A percentile compares a stretch with the other conserved stretches of the same genome.
Conservation (phyloP, 2,888 invertebrate species). For the Diarsia dahlii region DNA sequence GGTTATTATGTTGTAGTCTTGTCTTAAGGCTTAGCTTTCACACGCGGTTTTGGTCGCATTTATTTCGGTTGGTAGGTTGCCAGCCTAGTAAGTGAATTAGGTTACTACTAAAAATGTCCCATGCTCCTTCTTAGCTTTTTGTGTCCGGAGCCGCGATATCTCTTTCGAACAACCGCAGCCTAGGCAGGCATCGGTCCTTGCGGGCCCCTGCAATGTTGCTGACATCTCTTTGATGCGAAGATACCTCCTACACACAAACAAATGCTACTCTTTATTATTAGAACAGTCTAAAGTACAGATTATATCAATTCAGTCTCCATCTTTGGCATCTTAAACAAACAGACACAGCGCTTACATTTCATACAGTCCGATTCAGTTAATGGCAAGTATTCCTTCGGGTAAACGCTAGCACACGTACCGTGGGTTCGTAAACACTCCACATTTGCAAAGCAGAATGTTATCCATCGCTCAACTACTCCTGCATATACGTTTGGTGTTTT, state of each 20-base stretch:
- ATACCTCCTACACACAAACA: too few relatives aligned
- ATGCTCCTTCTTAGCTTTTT: too few relatives aligned
- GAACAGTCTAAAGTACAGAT: too few relatives aligned
- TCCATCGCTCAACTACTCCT: slow-evolving; percentile 46
- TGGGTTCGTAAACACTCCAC: slow-evolving; percentile 53
- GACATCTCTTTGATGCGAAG: too few relatives aligned
- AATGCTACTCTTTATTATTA: too few relatives aligned
- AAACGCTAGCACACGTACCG: slow-evolving; percentile 51
- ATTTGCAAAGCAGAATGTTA: slow-evolving; percentile 58
- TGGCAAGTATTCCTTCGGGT: slow-evolving; percentile 63
- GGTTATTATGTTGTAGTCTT: slow-evolving; percentile 33
- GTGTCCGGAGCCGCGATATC: too few relatives aligned
- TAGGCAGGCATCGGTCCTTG: too few relatives aligned
- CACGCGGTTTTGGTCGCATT: slow-evolving; percentile 36
- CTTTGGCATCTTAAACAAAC: slow-evolving; percentile 12
- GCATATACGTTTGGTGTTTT: slow-evolving; percentile 38
- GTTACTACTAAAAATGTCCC: too few relatives aligned
- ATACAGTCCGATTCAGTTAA: slow-evolving; percentile 45
- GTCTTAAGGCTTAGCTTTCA: slow-evolving; percentile 28
- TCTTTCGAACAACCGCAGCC: too few relatives aligned
- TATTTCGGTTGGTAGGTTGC: slow-evolving; percentile 29
- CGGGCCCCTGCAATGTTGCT: too few relatives aligned
- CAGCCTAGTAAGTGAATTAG: neutral
- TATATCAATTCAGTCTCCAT: neutral
- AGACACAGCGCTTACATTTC: slow-evolving; percentile 30